Evolutionary conservation across 1,140 invertebrate species (phyloP), one percentile per base, ranked within the genome.

Genomic region (Hylaeus anthracinus): DNA sequence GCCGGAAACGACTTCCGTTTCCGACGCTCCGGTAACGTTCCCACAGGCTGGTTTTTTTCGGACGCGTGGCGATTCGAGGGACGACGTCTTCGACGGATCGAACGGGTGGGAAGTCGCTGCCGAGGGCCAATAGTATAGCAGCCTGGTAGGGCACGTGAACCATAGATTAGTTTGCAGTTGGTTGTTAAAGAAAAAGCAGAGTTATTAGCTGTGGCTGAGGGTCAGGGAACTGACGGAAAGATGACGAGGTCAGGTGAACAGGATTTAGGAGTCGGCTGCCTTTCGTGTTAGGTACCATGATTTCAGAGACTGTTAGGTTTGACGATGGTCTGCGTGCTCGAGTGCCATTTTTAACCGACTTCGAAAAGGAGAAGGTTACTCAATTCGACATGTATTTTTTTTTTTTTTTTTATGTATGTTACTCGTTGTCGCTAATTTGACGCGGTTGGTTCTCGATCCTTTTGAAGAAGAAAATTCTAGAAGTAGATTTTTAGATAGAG

Each of bases 101-200:
- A 48, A 48, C 48, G 9, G 65, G 15, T 39, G 6, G 26, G 12
- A 41, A 65, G 45, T 65, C 51, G 26, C 26, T 26, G 9, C 1
- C 14, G 10, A 2, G 0, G 72, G 88, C 69, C 88, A 89, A 89
- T 89, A 89, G 83, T 86, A 89, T 87, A 79, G 77, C 81, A 69
- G 64, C 76, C 43, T 15, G 65, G 58, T 39, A 45, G 67, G 81
- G 77, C 83, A 82, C 77, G 83, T 82, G 81, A 85, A 84, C 81
- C 71, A 87, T 78, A 89, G 89, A 90, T 90, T 88, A 90, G 89
- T 90, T 90, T 74, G 82, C 83, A 90, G 86, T 90, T 90, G 71
- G 80, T 84, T 66, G 78, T 77, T 53, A 70, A 88, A 91, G 88
- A 90, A 91, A 91, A 90, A 91, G 84, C 79, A 71, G 86, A 90